Conservation (phyloP, 2,888 invertebrate species). For the Scaptomyza polygonia region DNA sequence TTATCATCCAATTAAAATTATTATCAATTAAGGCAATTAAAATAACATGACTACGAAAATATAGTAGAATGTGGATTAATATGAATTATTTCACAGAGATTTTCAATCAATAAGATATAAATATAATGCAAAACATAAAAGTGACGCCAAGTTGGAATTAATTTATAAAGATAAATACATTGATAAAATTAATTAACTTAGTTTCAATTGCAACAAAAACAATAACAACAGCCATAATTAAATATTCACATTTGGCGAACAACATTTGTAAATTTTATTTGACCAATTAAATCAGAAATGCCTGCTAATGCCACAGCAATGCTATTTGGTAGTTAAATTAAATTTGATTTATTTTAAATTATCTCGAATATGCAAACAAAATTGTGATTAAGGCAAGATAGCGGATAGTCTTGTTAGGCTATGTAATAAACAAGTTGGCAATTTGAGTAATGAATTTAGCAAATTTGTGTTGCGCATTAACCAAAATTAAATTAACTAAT, state of each 20-base stretch:
- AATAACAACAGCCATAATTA: not conserved
- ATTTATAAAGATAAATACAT: not conserved
- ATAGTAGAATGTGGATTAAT: not conserved
- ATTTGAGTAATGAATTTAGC: conserved; percentile 39
- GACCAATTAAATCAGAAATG: conserved; percentile 5
- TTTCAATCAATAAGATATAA: not conserved
- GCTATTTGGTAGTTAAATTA: conserved; percentile 39
- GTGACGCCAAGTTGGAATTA: not conserved
- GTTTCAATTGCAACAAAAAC: too few relatives aligned
- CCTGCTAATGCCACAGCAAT: conserved; percentile 4
- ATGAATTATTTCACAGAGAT: not conserved
- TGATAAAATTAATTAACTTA: not conserved
- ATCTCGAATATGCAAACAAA: conserved; percentile 9
- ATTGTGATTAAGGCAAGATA: not conserved
- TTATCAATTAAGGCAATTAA: conserved; percentile 1
- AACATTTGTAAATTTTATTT: conserved; percentile 11
- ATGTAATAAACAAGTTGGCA: conserved; percentile 19
- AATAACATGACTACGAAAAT: not conserved
- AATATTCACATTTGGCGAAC: conserved; percentile 4
- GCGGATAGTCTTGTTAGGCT: conserved; percentile 11
- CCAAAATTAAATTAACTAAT: conserved; percentile 68
- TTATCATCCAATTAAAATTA: not conserved
- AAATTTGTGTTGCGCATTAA: conserved; percentile 58
- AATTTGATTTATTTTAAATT: conserved; percentile 43
- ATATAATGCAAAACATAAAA: not conserved